Conservation (phyloP, 2,888 invertebrate species). For the Drymonia ruficornis region DNA sequence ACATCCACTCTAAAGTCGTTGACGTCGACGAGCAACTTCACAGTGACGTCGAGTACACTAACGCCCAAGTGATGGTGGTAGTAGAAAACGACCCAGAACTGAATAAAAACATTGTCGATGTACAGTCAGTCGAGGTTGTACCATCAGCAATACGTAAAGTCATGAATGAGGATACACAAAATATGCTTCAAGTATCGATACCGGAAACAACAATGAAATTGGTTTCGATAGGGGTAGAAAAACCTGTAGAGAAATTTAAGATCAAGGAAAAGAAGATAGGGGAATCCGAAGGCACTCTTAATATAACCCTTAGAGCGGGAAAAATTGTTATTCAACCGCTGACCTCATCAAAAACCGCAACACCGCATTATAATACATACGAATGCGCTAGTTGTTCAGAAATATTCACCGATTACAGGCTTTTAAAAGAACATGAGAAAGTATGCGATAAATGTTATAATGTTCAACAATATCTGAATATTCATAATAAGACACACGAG, state of each 20-base stretch:
- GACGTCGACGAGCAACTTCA: constrained; percentile 46
- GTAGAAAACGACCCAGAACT: constrained; percentile 51
- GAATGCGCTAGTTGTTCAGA: constrained; percentile 49
- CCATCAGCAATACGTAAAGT: constrained; percentile 33
- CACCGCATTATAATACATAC: constrained; percentile 42
- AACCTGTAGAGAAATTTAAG: constrained; percentile 1
- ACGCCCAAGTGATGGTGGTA: constrained; percentile 56
- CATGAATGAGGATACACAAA: constrained; percentile 16
- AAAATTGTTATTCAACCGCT: constrained; percentile 48
- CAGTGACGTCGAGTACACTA: constrained; percentile 26
- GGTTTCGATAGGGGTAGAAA: constrained; percentile 5
- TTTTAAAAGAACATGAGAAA: constrained; percentile 54
- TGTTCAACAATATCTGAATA: constrained; percentile 51
- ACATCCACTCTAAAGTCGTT: constrained; percentile 52
- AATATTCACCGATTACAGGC: constrained; percentile 50
- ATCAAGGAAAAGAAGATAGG: constrained; percentile 10
- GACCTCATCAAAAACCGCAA: constrained; percentile 24
- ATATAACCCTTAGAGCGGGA: constrained; percentile 43
- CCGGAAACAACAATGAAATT: constrained; percentile 1
- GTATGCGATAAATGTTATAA: constrained; percentile 51
- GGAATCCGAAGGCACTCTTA: constrained; percentile 32
- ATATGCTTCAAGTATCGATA: not conserved
- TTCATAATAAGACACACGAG: constrained; percentile 52
- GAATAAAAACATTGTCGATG: constrained; percentile 39
- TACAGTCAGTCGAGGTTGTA: constrained; percentile 36